phyloP scores from a whole-genome alignment of 2,797 vertebrate genomes.

The Macropus fuliginosus region DNA sequence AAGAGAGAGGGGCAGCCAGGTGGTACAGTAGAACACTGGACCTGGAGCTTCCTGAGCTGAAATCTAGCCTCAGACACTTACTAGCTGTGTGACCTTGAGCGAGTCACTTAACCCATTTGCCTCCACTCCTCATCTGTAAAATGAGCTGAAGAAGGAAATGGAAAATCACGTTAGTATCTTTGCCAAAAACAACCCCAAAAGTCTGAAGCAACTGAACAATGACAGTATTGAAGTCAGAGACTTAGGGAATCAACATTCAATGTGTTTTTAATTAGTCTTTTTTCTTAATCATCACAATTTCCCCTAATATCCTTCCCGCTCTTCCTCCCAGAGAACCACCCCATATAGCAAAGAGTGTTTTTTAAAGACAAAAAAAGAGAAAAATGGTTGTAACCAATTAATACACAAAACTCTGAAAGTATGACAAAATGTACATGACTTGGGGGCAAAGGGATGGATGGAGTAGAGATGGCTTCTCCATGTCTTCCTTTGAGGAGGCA shows the following conservation, averaged over 20 bases:
- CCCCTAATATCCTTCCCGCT: neutral
- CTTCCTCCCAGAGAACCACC: neutral
- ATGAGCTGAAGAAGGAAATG: no score
- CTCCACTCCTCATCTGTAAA: no score
- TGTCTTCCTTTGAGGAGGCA: neutral
- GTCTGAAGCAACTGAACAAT: no score
- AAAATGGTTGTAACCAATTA: neutral
- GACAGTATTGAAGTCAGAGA: neutral
- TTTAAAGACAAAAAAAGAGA: neutral
- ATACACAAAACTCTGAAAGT: neutral
- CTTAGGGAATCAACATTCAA: neutral
- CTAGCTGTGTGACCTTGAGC: no score
- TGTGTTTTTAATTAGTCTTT: neutral
- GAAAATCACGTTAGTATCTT: no score
- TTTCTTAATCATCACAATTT: neutral
- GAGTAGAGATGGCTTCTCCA: neutral
- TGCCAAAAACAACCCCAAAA: no score
- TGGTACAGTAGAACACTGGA: no score
- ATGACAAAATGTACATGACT: neutral
- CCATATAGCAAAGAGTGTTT: neutral
- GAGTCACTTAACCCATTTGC: no score
- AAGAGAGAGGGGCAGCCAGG: neutral
- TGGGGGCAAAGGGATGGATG: neutral
- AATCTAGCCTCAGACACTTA: no score
- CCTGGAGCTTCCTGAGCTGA: no score